Conservation (phyloP, 2,113 vertebrate species). For the Dipodomys merriami region DNA sequence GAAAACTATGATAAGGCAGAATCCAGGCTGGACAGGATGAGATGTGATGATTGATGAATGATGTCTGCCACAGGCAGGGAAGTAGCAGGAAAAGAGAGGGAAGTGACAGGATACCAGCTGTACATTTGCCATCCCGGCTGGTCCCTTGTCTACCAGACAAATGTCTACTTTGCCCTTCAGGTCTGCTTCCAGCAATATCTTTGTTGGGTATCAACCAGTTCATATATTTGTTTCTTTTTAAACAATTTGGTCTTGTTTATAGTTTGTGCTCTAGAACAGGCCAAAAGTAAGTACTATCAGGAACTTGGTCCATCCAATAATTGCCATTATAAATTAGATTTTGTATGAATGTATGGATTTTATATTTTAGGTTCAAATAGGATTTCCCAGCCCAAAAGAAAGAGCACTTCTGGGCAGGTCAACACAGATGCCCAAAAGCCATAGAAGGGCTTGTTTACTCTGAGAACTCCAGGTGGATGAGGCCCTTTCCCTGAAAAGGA, state of each 20-base stretch:
- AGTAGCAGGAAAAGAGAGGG: background rate
- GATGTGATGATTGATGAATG: conserved; percentile 43
- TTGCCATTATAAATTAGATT: conserved; percentile 44
- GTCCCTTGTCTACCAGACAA: background rate
- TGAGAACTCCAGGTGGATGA: background rate
- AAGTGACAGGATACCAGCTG: background rate
- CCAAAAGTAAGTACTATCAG: conserved; percentile 39
- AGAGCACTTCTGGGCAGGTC: background rate
- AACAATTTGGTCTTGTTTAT: conserved; percentile 36
- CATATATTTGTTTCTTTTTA: background rate
- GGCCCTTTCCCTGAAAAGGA: background rate
- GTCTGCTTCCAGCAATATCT: conserved; percentile 9
- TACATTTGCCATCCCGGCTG: background rate
- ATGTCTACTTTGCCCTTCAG: conserved; percentile 28
- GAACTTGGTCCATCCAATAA: background rate
- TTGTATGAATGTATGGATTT: conserved; percentile 30
- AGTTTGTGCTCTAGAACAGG: conserved; percentile 12
- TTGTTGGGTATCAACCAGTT: conserved; percentile 29
- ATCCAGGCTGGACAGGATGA: conserved; percentile 2
- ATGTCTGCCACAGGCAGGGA: conserved; percentile 32
- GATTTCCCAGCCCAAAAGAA: background rate
- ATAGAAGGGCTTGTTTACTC: background rate
- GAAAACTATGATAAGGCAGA: background rate
- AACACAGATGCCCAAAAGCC: background rate
- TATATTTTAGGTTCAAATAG: conserved; percentile 2